Conservation (phyloP, 2,797 vertebrate species). For the Chloroceryle amazona region DNA sequence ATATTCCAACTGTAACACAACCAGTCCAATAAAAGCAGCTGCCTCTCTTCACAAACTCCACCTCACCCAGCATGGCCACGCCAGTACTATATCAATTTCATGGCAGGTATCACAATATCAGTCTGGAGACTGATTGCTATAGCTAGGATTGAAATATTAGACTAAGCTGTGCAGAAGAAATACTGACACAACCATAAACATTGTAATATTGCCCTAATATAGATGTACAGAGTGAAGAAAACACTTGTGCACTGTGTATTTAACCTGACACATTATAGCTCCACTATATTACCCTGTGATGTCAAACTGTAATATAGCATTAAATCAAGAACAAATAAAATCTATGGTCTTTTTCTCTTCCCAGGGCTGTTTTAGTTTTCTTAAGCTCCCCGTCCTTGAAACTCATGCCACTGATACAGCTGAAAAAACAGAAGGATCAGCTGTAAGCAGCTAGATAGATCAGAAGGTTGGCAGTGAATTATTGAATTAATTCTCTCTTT, state of each 20-base stretch:
- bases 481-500: neutral
- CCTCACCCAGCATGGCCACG: neutral
- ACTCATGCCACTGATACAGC: neutral
- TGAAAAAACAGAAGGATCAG: slow-evolving; percentile 45
- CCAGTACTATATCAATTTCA: neutral
- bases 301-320: slow-evolving; percentile 23
- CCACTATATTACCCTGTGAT: neutral
- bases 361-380: neutral
- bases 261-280: slow-evolving; percentile 44
- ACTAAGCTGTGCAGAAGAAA: slow-evolving; percentile 10
- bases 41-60: neutral
- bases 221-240: neutral
- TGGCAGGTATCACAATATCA: neutral
- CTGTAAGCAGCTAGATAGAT: slow-evolving; percentile 17
- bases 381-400: slow-evolving; percentile 59
- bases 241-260: slow-evolving; percentile 6
- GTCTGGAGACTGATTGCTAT: neutral
- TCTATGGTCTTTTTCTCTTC: neutral
- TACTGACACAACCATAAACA: neutral
- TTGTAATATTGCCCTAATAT: neutral
- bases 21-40: neutral
- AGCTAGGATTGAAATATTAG: neutral
- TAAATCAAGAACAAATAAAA: slow-evolving; percentile 55
- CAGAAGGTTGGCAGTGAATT: slow-evolving; percentile 31
- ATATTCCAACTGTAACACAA: neutral